Conservation (phyloP, 2,797 vertebrate genomes). For the Coregonus sp. region DNA sequence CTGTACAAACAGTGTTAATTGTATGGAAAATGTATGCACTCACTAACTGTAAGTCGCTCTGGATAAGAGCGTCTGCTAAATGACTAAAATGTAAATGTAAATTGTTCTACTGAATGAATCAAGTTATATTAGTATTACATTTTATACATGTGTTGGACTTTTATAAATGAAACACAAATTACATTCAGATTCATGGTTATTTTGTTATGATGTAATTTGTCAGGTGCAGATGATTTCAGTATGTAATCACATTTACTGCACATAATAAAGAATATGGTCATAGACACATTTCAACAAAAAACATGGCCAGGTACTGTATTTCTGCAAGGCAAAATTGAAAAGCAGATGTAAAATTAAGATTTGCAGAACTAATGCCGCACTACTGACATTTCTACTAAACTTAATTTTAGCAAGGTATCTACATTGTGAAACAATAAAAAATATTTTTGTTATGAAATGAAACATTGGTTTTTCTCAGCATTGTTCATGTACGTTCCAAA, state of each 20-base stretch:
- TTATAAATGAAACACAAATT: no score
- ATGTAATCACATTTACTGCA: background rate
- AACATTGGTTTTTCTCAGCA: background rate
- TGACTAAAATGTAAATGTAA: no score
- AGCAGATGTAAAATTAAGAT: no score
- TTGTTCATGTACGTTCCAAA: background rate
- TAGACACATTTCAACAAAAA: background rate
- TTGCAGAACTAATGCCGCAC: background rate
- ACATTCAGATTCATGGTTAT: no score
- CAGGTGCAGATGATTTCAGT: background rate
- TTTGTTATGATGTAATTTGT: background rate
- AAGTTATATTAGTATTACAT: background rate
- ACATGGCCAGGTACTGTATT: background rate
- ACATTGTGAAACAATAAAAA: background rate
- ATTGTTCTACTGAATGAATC: background rate
- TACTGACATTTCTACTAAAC: background rate
- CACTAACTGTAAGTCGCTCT: no score
- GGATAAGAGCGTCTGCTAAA: no score
- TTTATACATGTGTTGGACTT: no score
- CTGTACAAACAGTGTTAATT: no score
- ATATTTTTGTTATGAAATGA: background rate
- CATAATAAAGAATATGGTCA: background rate
- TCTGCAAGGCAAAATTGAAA: background rate
- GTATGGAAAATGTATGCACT: no score
- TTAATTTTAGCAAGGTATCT: background rate